Evolutionary conservation across 2,888 invertebrate genomes (phyloP).

Genomic region (Bibio marci): DNA sequence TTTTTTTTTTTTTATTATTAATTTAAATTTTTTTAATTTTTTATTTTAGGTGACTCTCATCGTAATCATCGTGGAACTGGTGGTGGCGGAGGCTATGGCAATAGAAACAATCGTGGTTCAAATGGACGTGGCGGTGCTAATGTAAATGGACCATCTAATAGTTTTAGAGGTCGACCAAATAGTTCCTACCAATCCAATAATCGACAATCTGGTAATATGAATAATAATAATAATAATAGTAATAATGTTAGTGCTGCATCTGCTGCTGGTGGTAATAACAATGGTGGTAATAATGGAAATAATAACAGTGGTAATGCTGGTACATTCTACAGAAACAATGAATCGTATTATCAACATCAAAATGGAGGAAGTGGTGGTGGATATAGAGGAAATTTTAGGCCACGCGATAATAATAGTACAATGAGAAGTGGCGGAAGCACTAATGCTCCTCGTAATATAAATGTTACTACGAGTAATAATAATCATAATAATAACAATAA

Average conservation of each 20-base stretch:
- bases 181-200: background rate
- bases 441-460: too few species aligned
- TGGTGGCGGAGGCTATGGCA: background rate
- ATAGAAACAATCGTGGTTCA: background rate
- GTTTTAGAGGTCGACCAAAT: slow-evolving; percentile 4
- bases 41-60: too few species aligned
- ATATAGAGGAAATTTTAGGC: slow-evolving; percentile 13
- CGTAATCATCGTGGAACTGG: background rate
- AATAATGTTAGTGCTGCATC: slow-evolving; percentile 8
- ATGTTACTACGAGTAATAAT: background rate
- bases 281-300: slow-evolving; percentile 2
- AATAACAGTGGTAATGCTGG: slow-evolving; percentile 1
- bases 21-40: too few species aligned
- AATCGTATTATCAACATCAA: slow-evolving; percentile 9
- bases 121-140: background rate
- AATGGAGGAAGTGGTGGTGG: slow-evolving; percentile 9
- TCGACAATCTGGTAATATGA: background rate
- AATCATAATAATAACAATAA: background rate
- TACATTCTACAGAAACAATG: slow-evolving; percentile 9
- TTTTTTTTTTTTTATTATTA: too few species aligned
- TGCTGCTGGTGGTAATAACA: background rate
- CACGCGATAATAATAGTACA: background rate
- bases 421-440: slow-evolving; percentile 1
- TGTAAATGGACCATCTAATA: background rate
- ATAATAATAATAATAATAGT: slow-evolving; percentile 1